A percentile compares a stretch with the other conserved stretches of the same genome.
Conservation (phyloP, 2,113 vertebrate genomes). For the Diadophis punctatus region DNA sequence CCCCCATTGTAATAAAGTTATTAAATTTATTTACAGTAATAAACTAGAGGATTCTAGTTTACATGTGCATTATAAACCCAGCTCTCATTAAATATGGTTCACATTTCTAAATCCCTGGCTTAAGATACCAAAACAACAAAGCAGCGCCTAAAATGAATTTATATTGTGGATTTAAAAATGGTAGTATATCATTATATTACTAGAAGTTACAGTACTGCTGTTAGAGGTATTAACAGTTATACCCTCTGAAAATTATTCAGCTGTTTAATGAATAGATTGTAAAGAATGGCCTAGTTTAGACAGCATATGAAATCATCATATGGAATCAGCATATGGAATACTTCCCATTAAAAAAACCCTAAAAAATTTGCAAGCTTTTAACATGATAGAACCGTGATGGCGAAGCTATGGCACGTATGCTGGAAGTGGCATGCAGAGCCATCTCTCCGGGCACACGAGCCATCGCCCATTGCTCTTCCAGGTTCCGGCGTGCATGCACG, state of each 20-base stretch:
- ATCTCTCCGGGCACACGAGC: too few relatives aligned
- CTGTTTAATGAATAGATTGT: not conserved
- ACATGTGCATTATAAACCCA: not conserved
- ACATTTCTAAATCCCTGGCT: not conserved
- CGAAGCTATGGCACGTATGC: too few relatives aligned
- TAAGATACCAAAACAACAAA: not conserved
- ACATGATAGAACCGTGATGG: too few relatives aligned
- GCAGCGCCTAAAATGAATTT: not conserved
- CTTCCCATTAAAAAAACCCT: not conserved
- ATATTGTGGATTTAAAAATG: not conserved
- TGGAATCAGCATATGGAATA: not conserved
- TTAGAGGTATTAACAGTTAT: not conserved
- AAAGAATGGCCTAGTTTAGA: not conserved
- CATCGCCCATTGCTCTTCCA: too few relatives aligned
- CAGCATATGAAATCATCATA: not conserved
- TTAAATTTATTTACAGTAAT: slow-evolving; percentile 7
- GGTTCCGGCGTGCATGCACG: too few relatives aligned
- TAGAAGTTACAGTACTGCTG: not conserved
- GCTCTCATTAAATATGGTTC: not conserved
- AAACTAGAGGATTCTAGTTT: not conserved
- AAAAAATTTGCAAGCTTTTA: not conserved
- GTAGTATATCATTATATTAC: not conserved
- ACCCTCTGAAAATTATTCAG: not conserved
- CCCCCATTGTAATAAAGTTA: not conserved
- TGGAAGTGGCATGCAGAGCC: too few relatives aligned